A percentile compares a stretch with the other conserved stretches of the same genome.
These are phyloP conservation scores for Cylindroiulus punctatus DNA, from an alignment of 2,888 invertebrate species.

Conservation along the genomic window DNA sequence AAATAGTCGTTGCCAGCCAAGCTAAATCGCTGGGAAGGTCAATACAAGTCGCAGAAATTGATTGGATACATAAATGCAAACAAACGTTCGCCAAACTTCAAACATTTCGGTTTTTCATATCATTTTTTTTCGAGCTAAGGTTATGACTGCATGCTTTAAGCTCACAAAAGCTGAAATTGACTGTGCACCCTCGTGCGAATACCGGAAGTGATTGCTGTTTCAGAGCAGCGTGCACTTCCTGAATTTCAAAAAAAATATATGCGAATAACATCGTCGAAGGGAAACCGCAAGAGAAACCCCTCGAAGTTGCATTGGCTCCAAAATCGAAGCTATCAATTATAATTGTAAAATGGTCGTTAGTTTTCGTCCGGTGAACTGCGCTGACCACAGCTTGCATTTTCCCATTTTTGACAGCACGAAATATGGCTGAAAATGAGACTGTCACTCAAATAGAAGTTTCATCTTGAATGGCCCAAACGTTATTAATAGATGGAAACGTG, in stretches of 20 bases:
- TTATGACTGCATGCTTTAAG: not conserved
- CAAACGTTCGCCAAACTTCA: not conserved
- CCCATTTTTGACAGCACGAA: slow-evolving; percentile 15
- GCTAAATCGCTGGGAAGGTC: not conserved
- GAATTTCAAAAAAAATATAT: not conserved
- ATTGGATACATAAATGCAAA: slow-evolving; percentile 16
- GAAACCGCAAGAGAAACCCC: not conserved
- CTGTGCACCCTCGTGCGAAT: not conserved
- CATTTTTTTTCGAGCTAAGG: not conserved
- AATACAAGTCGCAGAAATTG: not conserved
- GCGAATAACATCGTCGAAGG: not conserved
- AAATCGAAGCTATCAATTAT: slow-evolving; percentile 5
- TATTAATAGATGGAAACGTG: too few relatives aligned
- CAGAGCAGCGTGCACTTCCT: not conserved
- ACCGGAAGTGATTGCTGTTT: not conserved
- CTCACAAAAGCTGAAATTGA: slow-evolving; percentile 1
- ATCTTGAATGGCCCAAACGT: not conserved
- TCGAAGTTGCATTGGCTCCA: not conserved
- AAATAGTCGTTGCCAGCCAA: not conserved
- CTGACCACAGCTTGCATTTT: slow-evolving; percentile 20
- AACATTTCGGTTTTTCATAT: not conserved
- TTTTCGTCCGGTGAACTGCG: not conserved
- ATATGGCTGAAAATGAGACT: slow-evolving; percentile 14
- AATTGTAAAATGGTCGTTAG: slow-evolving; percentile 7
- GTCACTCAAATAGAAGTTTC: slow-evolving; percentile 22